These are phyloP conservation scores for Parazoanthus atlanticus DNA, from an alignment of 92 coral and sea anemone genomes.

Conservation along the genomic window DNA sequence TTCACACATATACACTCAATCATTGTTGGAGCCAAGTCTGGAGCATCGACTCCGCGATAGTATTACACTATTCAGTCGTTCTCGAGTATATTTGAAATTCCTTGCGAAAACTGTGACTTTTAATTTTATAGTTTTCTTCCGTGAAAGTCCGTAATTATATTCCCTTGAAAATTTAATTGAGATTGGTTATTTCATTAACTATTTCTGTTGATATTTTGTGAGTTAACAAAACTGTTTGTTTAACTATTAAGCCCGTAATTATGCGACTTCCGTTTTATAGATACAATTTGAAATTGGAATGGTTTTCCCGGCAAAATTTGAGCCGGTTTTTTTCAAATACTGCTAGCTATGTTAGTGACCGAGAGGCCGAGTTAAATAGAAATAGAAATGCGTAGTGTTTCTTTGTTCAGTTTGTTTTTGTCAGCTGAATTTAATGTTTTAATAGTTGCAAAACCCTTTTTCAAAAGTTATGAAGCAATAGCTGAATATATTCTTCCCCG, in stretches of 20 bases:
- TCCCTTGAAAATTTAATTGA: neutral
- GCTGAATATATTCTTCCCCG: neutral
- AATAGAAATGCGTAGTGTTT: too few relatives aligned
- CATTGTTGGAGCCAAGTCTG: constrained; percentile 63
- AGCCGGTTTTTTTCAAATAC: too few relatives aligned
- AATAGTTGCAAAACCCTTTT: neutral
- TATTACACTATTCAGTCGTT: constrained; percentile 24
- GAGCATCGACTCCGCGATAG: constrained; percentile 32
- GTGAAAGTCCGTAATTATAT: neutral
- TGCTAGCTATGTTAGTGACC: too few relatives aligned
- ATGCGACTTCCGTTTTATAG: neutral
- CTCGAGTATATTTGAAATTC: constrained; percentile 9
- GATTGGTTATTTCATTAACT: neutral
- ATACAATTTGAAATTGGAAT: too few relatives aligned
- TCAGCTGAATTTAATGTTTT: neutral
- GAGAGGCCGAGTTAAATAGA: too few relatives aligned
- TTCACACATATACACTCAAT: constrained; percentile 74
- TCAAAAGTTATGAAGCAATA: neutral
- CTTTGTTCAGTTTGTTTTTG: neutral
- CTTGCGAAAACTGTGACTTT: neutral
- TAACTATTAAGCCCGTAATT: neutral
- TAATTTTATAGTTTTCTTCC: neutral
- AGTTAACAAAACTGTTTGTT: neutral
- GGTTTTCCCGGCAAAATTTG: too few relatives aligned
- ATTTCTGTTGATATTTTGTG: neutral